phyloP scores from a whole-genome alignment of 2,113 vertebrate genomes.

The Petromus typicus region DNA sequence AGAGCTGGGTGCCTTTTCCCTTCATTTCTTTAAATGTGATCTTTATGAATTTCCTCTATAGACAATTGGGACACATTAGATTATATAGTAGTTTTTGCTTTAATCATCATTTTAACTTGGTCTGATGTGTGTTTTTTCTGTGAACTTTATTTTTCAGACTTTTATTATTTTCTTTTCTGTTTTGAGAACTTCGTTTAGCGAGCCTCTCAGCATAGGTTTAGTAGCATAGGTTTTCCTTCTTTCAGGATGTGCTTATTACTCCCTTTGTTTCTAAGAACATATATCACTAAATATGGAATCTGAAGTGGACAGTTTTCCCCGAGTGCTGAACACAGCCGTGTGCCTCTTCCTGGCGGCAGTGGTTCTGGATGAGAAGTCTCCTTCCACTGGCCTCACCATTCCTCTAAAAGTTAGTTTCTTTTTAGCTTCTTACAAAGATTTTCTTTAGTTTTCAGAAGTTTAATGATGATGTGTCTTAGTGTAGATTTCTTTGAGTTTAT shows the following conservation, averaged over 20 bases:
- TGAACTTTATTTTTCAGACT: background rate
- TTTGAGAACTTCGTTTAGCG: background rate
- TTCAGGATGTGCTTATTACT: constrained; percentile 23
- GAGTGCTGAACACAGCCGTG: background rate
- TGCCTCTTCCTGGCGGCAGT: background rate
- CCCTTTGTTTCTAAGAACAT: constrained; percentile 18
- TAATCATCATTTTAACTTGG: background rate
- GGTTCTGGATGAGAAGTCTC: background rate
- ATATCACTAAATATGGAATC: background rate
- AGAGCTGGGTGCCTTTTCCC: background rate
- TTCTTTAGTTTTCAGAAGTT: constrained; percentile 8
- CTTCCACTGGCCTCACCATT: background rate
- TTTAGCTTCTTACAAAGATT: background rate
- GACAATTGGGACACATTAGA: background rate
- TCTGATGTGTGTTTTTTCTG: background rate
- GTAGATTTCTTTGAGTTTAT: background rate
- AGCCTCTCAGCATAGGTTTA: background rate
- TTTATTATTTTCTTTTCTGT: background rate
- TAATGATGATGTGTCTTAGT: background rate
- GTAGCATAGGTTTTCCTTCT: background rate
- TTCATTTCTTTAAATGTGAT: background rate
- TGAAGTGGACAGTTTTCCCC: background rate
- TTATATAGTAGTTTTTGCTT: background rate
- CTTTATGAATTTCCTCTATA: background rate
- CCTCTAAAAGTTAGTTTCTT: background rate